Conservation (phyloP, 2,888 invertebrate species). For the Dynastes grantii region DNA sequence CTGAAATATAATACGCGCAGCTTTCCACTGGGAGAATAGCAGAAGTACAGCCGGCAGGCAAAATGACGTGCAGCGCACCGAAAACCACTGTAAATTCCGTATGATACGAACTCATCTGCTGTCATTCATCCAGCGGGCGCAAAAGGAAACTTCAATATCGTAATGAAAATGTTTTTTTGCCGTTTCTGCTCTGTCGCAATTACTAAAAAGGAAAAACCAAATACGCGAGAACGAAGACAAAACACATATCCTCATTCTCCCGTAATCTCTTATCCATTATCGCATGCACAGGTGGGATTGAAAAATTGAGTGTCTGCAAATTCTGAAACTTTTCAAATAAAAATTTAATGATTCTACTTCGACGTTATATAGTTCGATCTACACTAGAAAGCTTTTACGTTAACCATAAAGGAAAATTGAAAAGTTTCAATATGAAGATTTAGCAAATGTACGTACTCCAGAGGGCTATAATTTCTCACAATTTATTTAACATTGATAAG, state of each 20-base stretch:
- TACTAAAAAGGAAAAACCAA: constrained; percentile 10
- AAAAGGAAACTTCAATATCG: constrained; percentile 40
- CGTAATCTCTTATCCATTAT: constrained; percentile 37
- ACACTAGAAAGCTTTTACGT: constrained; percentile 67
- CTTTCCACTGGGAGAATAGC: constrained; percentile 1
- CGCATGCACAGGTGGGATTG: constrained; percentile 44
- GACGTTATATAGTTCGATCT: constrained; percentile 60
- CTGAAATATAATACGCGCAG: constrained; percentile 26
- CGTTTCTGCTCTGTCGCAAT: constrained; percentile 9
- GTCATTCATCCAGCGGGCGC: constrained; percentile 6
- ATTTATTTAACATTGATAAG: constrained; percentile 56
- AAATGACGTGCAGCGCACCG: not conserved
- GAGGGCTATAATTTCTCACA: constrained; percentile 53
- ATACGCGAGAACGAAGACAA: constrained; percentile 17
- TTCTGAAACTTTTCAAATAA: constrained; percentile 59
- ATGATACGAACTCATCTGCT: constrained; percentile 16
- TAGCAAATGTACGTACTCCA: constrained; percentile 51
- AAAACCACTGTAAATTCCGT: not conserved
- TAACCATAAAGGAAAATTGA: constrained; percentile 65
- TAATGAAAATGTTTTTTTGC: constrained; percentile 39
- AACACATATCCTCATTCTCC: constrained; percentile 20
- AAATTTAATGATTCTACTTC: constrained; percentile 65
- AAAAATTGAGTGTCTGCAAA: constrained; percentile 48
- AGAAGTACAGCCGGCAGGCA: not conserved
- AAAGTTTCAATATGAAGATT: constrained; percentile 59